Base-by-base conservation (phyloP, 2,888 invertebrate species). In the Pinctada fucata region DNA sequence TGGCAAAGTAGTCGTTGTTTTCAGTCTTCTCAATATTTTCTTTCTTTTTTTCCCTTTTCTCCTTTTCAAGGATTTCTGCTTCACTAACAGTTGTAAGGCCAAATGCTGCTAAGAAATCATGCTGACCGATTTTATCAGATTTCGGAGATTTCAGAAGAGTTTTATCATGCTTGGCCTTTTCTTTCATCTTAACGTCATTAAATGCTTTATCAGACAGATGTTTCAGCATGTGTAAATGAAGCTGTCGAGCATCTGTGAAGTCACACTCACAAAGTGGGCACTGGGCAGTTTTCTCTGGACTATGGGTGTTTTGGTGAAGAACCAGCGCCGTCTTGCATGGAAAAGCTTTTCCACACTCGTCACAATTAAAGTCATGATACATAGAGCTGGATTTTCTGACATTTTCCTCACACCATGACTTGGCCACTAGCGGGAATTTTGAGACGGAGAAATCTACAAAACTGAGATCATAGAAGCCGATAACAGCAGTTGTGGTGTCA, bases 41-140 rank as follows among this genome's bases (percentile, higher is more conserved):
- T 77, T 78, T 82, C 47, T 75, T 63, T 10, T 52, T 50, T 51
- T 83, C 78, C 58, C 80, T 83, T 66, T 82, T 81, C 47, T 75
- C 68, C 48, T 63, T 63, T 47, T 76, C 68, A 3, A 69, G 45
- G 13, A 63, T 67, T 63, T 80, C 78, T 52, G 83, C 72, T 75
- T 96, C 90, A 95, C 85, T 83, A 5, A 79, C 83, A 49, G 82
- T 82, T 66, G 83, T 86, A n/a, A 90, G 80, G 90, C 96, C 95
- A 48, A 97, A 93, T 82, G 96, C 95, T 0, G 96, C 96, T 89
- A 97, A 96, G 91, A 97, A 97, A 86, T 96, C 96, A 79, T 96
- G 95, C 64, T 96, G 94, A 70, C 81, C 75, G 8, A 88, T 82
- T 69, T 79, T 72, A 52, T 85, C 84, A 0, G 82, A 81, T 73